A percentile compares a stretch with the other conserved stretches of the same genome.
phyloP scores from a whole-genome alignment of 92 coral and sea anemone species.

The Desmophyllum pertusum region DNA sequence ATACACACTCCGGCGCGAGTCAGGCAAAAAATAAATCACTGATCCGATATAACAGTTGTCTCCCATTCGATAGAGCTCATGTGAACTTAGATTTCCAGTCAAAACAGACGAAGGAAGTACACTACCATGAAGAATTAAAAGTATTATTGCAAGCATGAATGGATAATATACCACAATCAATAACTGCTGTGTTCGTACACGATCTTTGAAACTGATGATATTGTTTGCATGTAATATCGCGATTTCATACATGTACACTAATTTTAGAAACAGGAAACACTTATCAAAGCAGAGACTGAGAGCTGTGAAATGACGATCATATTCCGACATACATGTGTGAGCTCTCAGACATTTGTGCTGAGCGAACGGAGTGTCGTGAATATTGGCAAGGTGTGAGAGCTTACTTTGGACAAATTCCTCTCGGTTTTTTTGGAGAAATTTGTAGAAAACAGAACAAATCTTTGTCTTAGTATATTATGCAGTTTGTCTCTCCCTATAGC shows the following conservation, averaged over 20 bases:
- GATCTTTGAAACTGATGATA: not conserved
- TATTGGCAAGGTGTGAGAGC: not conserved
- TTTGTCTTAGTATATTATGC: not conserved
- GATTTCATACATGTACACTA: not conserved
- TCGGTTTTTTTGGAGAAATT: not conserved
- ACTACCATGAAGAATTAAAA: too few species aligned
- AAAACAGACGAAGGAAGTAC: not conserved
- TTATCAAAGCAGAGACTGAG: not conserved
- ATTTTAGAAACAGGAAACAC: constrained; percentile 3
- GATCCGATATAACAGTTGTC: not conserved
- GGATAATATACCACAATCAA: too few species aligned
- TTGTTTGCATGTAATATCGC: not conserved
- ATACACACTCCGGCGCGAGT: not conserved
- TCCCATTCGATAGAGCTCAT: not conserved
- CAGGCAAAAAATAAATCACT: not conserved
- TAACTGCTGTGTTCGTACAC: not conserved
- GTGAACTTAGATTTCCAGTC: not conserved
- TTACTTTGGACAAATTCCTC: not conserved
- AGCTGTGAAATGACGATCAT: not conserved
- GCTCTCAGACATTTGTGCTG: not conserved
- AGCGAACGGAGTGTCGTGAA: not conserved
- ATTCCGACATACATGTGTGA: not conserved
- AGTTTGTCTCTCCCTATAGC: too few species aligned
- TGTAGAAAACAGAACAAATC: not conserved
- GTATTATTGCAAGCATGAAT: not conserved